phyloP scores from a whole-genome alignment of 2,113 vertebrate genomes.

The Lethenteron camtschaticum region DNA sequence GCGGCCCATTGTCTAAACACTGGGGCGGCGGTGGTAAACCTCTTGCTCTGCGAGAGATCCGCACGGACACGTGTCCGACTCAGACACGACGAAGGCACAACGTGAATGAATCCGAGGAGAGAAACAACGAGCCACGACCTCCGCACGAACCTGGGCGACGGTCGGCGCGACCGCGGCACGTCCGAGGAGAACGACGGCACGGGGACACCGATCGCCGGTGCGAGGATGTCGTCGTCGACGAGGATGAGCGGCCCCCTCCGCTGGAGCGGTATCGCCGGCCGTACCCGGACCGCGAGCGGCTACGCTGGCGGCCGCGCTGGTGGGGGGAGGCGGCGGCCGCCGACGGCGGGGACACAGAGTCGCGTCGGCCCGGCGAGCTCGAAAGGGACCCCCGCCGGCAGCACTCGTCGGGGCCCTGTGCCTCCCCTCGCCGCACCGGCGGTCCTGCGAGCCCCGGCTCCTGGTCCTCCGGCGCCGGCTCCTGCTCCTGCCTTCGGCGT shows the following conservation, averaged over 20 bases:
- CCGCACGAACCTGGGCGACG: too few relatives aligned
- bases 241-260: background rate
- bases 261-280: background rate
- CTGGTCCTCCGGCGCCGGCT: background rate
- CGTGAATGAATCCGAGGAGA: too few relatives aligned
- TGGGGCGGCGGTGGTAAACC: too few relatives aligned
- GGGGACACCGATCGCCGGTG: background rate
- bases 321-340: background rate
- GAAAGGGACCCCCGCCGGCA: background rate
- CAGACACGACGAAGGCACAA: too few relatives aligned
- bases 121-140: too few relatives aligned
- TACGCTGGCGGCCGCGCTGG: background rate
- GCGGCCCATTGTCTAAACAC: too few relatives aligned
- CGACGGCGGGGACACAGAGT: background rate
- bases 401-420: background rate
- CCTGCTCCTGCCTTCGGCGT: background rate
- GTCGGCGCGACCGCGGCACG: too few relatives aligned
- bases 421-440: background rate
- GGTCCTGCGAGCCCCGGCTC: background rate
- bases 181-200: background rate
- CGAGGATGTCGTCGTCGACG: background rate
- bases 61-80: too few relatives aligned
- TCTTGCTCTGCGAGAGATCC: too few relatives aligned
- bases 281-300: background rate
- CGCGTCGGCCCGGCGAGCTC: slow-evolving; percentile 1